Evolutionary conservation across 2,113 vertebrate species (phyloP), one percentile per base, ranked within the genome.

Genomic region (Tachysurus vachellii): DNA sequence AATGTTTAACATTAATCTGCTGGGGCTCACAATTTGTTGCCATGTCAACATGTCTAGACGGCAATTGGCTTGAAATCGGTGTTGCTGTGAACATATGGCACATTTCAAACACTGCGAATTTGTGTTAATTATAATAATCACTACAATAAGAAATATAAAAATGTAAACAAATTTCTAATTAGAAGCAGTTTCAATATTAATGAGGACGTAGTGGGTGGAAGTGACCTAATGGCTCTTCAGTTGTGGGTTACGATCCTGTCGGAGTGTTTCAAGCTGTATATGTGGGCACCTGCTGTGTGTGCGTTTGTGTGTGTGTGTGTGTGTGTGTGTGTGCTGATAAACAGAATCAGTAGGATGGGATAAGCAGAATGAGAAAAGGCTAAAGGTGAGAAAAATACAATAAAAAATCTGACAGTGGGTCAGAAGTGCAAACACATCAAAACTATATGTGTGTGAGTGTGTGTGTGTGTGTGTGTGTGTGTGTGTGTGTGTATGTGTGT

Each of bases 311-410:
- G 42, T 66, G 64, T 54, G 42, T 68, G 61, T 83, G 61, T 66
- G 61, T 50, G 81, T 83, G 61, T 66, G 80, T 64, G 56, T 47
- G 28, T 44, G 80, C 14, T 79, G 26, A 79, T 79, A 83, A 83
- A 68, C 81, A 83, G 62, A 83, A 83, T 83, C 81, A 83, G 62
- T 62, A 54, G 14, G 47, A 57, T 66, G 61, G 62, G 82, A 83
- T 70, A 83, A 70, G 47, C 47, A 83, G 82, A n/a, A 80, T 56
- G 16, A 57, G 31, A n/a, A 83, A 31, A 16, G 82, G 47, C 62
- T 70, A 31, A 83, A 50, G 82, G 82, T 70, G 62, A 70, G 61
- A 83, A 83, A 66, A 83, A 83, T 68, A 66, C 44, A 53, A 79
- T 79, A 53, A 79, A 80, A 50, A 70, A 66, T 54, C 14, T 70